Evolutionary conservation across 1,140 invertebrate genomes (phyloP).

Genomic region (Anthonomus grandis): DNA sequence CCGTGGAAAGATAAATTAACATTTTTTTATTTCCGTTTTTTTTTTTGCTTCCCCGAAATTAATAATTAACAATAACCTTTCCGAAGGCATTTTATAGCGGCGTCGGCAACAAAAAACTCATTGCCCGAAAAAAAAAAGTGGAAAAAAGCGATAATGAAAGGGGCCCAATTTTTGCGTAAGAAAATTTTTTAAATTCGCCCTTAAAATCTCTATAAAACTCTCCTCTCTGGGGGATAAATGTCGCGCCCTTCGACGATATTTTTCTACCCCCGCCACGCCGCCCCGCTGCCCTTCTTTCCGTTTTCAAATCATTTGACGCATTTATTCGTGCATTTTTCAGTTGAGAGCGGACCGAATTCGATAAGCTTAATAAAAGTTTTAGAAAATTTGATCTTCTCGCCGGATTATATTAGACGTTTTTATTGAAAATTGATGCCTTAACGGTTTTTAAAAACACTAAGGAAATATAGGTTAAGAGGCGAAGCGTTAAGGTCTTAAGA

Average conservation of each 20-base stretch:
- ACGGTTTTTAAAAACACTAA: neutral
- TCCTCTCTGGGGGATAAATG: constrained; percentile 17
- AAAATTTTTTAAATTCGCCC: constrained; percentile 16
- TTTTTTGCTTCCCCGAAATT: no score
- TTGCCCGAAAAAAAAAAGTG: no score
- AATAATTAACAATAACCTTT: constrained; percentile 20
- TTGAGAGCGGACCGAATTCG: neutral
- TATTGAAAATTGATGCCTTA: no score
- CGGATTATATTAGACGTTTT: no score
- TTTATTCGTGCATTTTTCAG: neutral
- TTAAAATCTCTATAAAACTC: constrained; percentile 21
- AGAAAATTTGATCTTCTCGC: no score
- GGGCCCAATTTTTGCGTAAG: constrained; percentile 14
- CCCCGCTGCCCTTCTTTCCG: neutral
- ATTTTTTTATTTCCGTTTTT: constrained; percentile 16
- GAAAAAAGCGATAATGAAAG: constrained; percentile 15
- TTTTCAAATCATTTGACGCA: neutral
- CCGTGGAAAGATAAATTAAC: constrained; percentile 13
- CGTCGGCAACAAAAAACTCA: constrained; percentile 14
- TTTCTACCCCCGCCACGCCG: no score
- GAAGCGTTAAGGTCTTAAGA: no score
- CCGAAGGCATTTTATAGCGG: constrained; percentile 12
- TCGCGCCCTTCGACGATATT: no score
- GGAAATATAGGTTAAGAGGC: neutral
- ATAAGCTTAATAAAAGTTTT: no score